Evolutionary conservation across 2,113 vertebrate genomes (phyloP).

Genomic region (Brachyhypopomus gauderio): DNA sequence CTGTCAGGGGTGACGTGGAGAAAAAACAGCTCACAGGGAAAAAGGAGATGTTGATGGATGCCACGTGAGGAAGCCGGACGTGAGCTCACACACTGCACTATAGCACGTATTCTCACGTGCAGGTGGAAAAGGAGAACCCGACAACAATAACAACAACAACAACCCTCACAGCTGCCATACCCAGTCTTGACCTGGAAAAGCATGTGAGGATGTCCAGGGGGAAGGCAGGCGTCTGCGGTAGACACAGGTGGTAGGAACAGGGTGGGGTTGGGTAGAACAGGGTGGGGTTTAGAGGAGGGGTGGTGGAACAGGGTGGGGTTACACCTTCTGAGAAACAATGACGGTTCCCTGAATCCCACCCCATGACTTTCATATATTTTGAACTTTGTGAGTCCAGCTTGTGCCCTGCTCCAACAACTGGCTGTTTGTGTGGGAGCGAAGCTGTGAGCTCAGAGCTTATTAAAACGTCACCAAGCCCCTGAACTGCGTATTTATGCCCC

Average conservation of each 20-base stretch:
- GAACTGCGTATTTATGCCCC: slow-evolving; percentile 75
- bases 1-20: slow-evolving; percentile 71
- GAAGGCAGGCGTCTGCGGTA: slow-evolving; percentile 38
- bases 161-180: slow-evolving; percentile 15
- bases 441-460: slow-evolving; percentile 73
- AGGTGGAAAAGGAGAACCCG: slow-evolving; percentile 58
- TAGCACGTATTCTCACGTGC: neutral
- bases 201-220: slow-evolving; percentile 61
- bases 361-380: neutral
- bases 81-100: neutral
- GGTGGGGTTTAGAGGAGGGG: neutral
- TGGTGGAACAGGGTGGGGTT: slow-evolving; percentile 42
- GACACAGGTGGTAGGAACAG: neutral
- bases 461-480: slow-evolving; percentile 76
- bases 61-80: neutral
- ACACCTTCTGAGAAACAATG: slow-evolving; percentile 47
- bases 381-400: slow-evolving; percentile 13
- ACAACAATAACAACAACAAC: slow-evolving; percentile 43
- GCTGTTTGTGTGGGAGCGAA: slow-evolving; percentile 62
- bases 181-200: slow-evolving; percentile 24
- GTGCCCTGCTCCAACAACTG: slow-evolving; percentile 55
- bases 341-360: slow-evolving; percentile 1
- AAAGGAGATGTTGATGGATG: neutral
- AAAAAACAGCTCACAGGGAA: slow-evolving; percentile 48
- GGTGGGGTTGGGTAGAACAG: slow-evolving; percentile 28